Conservation (phyloP, 2,888 invertebrate species). For the Eristalis intricaria region DNA sequence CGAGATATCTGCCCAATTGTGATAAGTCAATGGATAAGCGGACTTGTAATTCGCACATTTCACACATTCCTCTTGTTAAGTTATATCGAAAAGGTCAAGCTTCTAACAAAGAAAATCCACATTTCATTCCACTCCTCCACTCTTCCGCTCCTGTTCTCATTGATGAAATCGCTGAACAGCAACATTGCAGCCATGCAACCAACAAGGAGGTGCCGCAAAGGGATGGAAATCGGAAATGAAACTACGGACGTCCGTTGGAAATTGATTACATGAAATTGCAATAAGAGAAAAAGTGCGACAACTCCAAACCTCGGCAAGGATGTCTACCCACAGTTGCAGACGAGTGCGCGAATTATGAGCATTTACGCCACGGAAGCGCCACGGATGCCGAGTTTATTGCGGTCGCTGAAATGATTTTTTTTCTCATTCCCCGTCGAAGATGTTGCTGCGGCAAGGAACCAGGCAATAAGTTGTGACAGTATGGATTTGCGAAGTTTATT, state of each 20-base stretch:
- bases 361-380: not conserved
- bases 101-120: not conserved
- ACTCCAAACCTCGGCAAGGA: not conserved
- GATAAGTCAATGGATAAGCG: not conserved
- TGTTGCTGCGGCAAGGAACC: not conserved
- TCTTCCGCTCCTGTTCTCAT: too few relatives aligned
- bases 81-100: constrained; percentile 17
- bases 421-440: not conserved
- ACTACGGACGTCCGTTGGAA: constrained; percentile 57
- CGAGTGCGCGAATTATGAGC: constrained; percentile 16
- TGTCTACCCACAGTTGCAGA: not conserved
- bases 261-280: constrained; percentile 56
- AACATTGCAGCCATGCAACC: not conserved
- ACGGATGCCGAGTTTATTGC: constrained; percentile 1
- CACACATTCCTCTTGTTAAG: constrained; percentile 29
- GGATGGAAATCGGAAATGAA: constrained; percentile 36
- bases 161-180: not conserved
- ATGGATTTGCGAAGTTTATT: not conserved
- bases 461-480: not conserved
- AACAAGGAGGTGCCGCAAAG: constrained; percentile 19
- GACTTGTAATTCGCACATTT: constrained; percentile 12
- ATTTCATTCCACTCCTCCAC: not conserved
- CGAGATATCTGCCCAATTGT: not conserved
- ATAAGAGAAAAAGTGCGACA: not conserved
- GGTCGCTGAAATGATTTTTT: constrained; percentile 7